These are phyloP conservation scores for Cygnus buccinator DNA, from an alignment of 2,113 vertebrate genomes.

Conservation along the genomic window DNA sequence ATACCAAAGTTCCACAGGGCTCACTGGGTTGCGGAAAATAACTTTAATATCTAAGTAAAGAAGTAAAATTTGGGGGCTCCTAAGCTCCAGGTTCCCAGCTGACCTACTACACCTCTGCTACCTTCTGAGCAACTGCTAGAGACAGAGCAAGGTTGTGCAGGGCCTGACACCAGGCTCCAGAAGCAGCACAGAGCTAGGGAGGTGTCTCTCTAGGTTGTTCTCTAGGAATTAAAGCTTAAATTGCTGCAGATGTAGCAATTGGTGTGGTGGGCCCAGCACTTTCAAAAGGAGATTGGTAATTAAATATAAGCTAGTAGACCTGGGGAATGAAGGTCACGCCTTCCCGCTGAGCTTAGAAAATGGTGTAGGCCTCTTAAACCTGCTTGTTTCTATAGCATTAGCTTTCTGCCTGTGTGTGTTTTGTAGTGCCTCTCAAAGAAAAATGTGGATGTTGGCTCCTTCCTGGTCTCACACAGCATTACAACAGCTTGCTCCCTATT, in stretches of 20 bases:
- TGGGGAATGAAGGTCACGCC: neutral
- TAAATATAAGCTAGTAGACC: fast-evolving
- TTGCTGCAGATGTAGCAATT: neutral
- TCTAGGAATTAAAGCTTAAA: neutral
- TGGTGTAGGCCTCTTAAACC: no score
- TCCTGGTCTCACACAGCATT: slow-evolving; percentile 74
- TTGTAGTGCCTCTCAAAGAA: neutral
- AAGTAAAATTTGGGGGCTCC: fast-evolving
- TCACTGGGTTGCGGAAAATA: neutral
- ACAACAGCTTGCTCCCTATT: slow-evolving; percentile 73
- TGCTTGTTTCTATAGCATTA: neutral
- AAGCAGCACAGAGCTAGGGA: neutral
- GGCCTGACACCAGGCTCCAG: neutral
- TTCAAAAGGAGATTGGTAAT: neutral
- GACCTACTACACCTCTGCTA: neutral
- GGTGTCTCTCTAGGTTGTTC: neutral
- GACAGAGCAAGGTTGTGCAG: neutral
- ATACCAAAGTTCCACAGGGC: neutral
- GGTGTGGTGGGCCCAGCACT: neutral
- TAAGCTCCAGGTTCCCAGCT: neutral
- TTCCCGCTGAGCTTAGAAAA: neutral
- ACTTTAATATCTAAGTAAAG: neutral
- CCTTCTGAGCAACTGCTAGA: neutral
- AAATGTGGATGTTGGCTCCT: slow-evolving; percentile 73
- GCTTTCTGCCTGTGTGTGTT: neutral